Percentiles rank a stretch among this genome's conserved stretches.
phyloP scores from a whole-genome alignment of 2,888 invertebrate genomes.

The Tupiocoris notatus region DNA sequence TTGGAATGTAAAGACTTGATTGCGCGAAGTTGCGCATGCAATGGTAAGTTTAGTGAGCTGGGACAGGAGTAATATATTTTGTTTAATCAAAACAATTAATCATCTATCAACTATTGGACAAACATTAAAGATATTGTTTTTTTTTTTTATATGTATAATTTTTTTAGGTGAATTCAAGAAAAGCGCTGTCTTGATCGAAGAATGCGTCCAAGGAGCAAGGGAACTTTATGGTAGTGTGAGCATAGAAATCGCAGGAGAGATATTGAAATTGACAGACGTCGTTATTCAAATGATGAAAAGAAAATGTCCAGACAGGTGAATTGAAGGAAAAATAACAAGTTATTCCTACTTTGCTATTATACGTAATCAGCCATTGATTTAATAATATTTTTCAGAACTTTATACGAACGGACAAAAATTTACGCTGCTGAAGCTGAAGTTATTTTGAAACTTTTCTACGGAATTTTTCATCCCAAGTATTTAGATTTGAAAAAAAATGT shows the following conservation, averaged over 20 bases:
- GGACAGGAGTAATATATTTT: too few relatives aligned
- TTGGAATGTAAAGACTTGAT: slow-evolving; percentile 34
- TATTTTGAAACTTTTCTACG: slow-evolving; percentile 25
- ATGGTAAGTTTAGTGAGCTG: slow-evolving; percentile 10
- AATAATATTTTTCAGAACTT: slow-evolving; percentile 18
- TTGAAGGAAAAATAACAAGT: too few relatives aligned
- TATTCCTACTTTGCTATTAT: too few relatives aligned
- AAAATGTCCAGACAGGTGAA: slow-evolving; percentile 8
- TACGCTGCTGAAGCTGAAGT: slow-evolving; percentile 28
- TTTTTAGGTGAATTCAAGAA: slow-evolving; percentile 54
- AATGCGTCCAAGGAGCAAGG: slow-evolving; percentile 61
- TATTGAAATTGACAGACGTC: slow-evolving; percentile 64
- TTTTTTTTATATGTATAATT: slow-evolving; percentile 17
- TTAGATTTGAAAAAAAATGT: slow-evolving; percentile 52
- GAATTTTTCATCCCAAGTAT: slow-evolving; percentile 32
- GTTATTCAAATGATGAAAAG: slow-evolving; percentile 30
- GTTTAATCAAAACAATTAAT: neutral
- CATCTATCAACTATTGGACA: neutral
- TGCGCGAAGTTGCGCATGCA: slow-evolving; percentile 22
- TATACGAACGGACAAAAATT: slow-evolving; percentile 22
- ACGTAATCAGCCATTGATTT: too few relatives aligned
- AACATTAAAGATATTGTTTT: too few relatives aligned
- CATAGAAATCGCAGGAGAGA: slow-evolving; percentile 65
- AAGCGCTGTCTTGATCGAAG: slow-evolving; percentile 57
- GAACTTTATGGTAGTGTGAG: slow-evolving; percentile 65